Evolutionary conservation across 2,113 vertebrate species (phyloP), one percentile per base, ranked within the genome.

Genomic region (Engystomops pustulosus): DNA sequence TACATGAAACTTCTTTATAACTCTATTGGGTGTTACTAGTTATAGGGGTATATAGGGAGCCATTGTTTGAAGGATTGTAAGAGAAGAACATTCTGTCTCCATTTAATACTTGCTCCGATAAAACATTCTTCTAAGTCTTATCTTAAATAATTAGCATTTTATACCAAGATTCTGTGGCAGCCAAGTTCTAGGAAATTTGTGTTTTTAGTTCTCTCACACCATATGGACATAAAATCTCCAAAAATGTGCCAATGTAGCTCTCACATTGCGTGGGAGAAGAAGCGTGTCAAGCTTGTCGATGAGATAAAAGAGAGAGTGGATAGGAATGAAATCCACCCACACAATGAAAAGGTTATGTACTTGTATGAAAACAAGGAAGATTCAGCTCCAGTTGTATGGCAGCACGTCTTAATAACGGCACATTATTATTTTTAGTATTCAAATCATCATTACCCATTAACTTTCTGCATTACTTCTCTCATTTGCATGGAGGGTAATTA

Each of bases 361-460:
- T 82, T 82, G 68, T 82, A 82, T 72, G 68, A 82, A 82, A 55
- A 81, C 79, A 81, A 7, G 47, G 49, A 60, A 44, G 53, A 82
- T 41, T 71, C 45, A 38, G 47, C 34, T 81, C 17, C 34, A 20
- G 80, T 72, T 82, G 68, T 74, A 74, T 72, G 67, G 34, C 49
- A 72, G 32, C 68, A 72, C 55, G 47, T 74, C 71, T 83, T 83
- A 75, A 82, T 74, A 82, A 76, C 18, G 20, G 70, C 71, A 67
- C 70, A 72, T 55, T 83, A 83, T 83, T 76, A 76, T 76, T 76
- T 65, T 83, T 75, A 83, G 53, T 83, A 83, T 83, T 83, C 36
- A 75, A 76, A 83, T 83, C 34, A 83, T 74, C 70, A 83, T 83
- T 65, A 76, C 81, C 69, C 70, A 74, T 83, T 83, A 83, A 76